Evolutionary conservation across 2,888 invertebrate genomes (phyloP).

Genomic region (Apocheima hispidaria): DNA sequence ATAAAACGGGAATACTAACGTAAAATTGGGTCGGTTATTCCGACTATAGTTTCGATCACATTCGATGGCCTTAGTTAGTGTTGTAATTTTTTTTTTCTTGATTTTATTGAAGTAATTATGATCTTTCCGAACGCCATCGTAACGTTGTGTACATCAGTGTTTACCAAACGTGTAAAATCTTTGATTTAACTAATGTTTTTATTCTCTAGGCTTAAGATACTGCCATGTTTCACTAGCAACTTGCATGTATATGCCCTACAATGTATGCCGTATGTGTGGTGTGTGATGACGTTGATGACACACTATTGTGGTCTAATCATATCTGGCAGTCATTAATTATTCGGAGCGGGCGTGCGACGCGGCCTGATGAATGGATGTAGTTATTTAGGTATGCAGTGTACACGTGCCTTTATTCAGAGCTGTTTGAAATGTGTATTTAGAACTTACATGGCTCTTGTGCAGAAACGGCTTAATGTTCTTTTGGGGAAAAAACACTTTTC

Average conservation of each 20-base stretch:
- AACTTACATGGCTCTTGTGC: not conserved
- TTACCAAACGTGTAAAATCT: no score
- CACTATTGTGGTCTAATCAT: constrained; percentile 79
- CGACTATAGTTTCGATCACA: no score
- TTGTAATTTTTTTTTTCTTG: no score
- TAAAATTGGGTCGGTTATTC: no score
- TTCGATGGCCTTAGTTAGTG: no score
- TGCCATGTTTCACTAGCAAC: not conserved
- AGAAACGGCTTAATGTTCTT: no score
- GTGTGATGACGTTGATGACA: constrained; percentile 69
- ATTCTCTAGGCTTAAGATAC: constrained; percentile 11
- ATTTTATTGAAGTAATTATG: no score
- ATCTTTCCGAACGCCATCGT: no score
- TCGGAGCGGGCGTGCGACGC: constrained; percentile 60
- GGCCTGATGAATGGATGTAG: constrained; percentile 62
- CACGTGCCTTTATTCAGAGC: constrained; percentile 7
- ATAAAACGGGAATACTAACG: no score
- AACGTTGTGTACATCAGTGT: no score
- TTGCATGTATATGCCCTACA: constrained; percentile 1
- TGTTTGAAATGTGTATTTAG: not conserved
- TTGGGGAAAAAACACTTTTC: no score
- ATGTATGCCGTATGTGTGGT: constrained; percentile 36
- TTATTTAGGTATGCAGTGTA: constrained; percentile 33
- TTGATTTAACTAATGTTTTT: not conserved
- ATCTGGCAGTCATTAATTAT: constrained; percentile 78